A percentile compares a stretch with the other conserved stretches of the same genome.
Conservation (phyloP, 1,140 invertebrate genomes). For the Bombus vancouverensis region DNA sequence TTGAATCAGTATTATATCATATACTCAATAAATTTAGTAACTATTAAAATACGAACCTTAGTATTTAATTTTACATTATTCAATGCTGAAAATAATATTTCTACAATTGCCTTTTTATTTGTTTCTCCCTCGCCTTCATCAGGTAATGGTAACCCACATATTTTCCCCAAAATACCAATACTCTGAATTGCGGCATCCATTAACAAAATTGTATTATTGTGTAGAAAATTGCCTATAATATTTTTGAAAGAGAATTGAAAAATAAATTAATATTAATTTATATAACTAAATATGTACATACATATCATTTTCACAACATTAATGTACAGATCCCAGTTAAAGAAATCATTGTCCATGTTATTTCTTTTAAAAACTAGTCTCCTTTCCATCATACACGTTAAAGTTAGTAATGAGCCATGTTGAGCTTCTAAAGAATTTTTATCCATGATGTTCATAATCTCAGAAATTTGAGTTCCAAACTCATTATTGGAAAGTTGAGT, state of each 20-base stretch:
- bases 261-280: not conserved
- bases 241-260: constrained; percentile 22
- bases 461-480: constrained; percentile 83
- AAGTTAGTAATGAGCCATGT: constrained; percentile 87
- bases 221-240: constrained; percentile 84
- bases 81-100: constrained; percentile 85
- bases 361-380: constrained; percentile 83
- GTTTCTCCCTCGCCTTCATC: constrained; percentile 81
- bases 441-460: constrained; percentile 82
- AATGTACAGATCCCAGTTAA: constrained; percentile 83
- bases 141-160: constrained; percentile 85
- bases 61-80: constrained; percentile 85
- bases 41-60: constrained; percentile 80
- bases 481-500: constrained; percentile 82
- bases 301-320: constrained; percentile 84
- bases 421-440: constrained; percentile 87
- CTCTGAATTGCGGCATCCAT: constrained; percentile 86
- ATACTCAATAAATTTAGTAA: not conserved
- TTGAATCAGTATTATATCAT: constrained; percentile 17
- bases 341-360: constrained; percentile 69
- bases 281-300: constrained; percentile 73
- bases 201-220: constrained; percentile 83
- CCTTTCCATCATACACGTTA: constrained; percentile 87
- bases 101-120: constrained; percentile 85
- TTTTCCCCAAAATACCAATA: constrained; percentile 88